Conservation (phyloP, 1,140 invertebrate species). For the Drosophila sp. region DNA sequence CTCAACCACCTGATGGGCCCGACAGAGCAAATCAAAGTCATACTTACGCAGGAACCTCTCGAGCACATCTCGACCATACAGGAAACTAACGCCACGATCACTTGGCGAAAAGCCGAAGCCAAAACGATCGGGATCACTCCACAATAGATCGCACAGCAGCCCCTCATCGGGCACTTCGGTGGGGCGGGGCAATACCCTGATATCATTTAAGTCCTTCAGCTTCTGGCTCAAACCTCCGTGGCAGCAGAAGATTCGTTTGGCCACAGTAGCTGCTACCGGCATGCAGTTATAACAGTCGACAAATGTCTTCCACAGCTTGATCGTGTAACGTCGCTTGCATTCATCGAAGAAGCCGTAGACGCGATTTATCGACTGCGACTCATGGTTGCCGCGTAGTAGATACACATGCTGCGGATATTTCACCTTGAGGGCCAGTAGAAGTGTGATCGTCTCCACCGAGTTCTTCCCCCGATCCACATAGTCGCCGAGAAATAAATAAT, state of each 20-base stretch:
- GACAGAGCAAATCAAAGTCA: conserved; percentile 97
- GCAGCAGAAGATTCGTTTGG: conserved; percentile 98
- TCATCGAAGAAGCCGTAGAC: conserved; percentile 98
- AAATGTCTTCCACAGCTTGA: conserved; percentile 99
- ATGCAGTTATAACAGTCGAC: conserved; percentile 86
- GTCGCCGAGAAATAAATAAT: conserved; percentile 98
- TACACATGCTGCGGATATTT: conserved; percentile 94
- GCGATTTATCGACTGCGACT: conserved; percentile 89
- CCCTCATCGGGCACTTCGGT: conserved; percentile 95
- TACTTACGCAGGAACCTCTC: conserved; percentile 96
- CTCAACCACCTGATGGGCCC: conserved; percentile 98
- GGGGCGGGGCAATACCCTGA: conserved; percentile 93
- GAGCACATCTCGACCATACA: conserved; percentile 96
- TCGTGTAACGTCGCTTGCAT: conserved; percentile 97
- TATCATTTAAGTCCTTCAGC: conserved; percentile 94
- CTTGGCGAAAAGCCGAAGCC: conserved; percentile 95
- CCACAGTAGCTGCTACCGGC: conserved; percentile 96
- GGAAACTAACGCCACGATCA: conserved; percentile 97
- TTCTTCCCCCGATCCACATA: conserved; percentile 94
- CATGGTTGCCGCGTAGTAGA: conserved; percentile 89
- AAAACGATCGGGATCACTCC: conserved; percentile 98
- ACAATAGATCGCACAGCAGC: conserved; percentile 96
- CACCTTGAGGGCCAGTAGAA: conserved; percentile 97
- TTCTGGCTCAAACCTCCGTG: conserved; percentile 96
- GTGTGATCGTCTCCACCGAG: conserved; percentile 94